Percentiles rank a stretch among this genome's conserved stretches.
These are phyloP conservation scores for Cettia cetti DNA, from an alignment of 2,113 vertebrate genomes.

Conservation along the genomic window DNA sequence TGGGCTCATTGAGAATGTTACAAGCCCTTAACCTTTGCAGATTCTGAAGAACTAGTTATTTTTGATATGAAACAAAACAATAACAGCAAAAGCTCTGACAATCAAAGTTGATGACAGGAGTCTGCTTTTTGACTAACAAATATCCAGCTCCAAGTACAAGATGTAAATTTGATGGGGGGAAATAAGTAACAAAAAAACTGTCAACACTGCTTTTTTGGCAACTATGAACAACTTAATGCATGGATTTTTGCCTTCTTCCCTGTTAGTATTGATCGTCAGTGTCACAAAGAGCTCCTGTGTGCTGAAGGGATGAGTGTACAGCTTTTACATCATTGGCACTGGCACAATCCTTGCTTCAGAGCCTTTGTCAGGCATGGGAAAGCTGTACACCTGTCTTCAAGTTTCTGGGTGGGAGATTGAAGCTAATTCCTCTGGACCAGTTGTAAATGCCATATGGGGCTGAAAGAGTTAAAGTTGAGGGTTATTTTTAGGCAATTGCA, in stretches of 20 bases:
- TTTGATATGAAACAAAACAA: not conserved
- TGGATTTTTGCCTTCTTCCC: not conserved
- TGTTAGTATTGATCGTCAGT: not conserved
- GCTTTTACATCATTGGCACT: not conserved
- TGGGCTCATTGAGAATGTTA: not conserved
- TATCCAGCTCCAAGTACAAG: not conserved
- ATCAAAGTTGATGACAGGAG: not conserved
- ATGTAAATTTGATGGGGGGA: fast-evolving
- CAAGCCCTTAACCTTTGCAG: not conserved
- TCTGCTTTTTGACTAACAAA: not conserved
- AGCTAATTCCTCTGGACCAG: not conserved
- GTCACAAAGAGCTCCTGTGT: not conserved
- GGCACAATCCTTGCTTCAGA: not conserved
- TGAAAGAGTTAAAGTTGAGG: not conserved
- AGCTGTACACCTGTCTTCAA: not conserved
- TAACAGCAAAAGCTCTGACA: not conserved
- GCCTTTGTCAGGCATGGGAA: not conserved
- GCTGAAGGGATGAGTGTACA: not conserved
- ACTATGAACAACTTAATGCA: fast-evolving
- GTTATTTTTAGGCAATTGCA: not conserved
- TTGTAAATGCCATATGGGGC: not conserved
- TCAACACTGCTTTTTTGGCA: not conserved
- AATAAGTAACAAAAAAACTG: not conserved
- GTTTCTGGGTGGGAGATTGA: not conserved
- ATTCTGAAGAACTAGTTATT: not conserved